A percentile compares a stretch with the other conserved stretches of the same genome.
Conservation (phyloP, 2,113 vertebrate genomes). For the Crotalus helleri region DNA sequence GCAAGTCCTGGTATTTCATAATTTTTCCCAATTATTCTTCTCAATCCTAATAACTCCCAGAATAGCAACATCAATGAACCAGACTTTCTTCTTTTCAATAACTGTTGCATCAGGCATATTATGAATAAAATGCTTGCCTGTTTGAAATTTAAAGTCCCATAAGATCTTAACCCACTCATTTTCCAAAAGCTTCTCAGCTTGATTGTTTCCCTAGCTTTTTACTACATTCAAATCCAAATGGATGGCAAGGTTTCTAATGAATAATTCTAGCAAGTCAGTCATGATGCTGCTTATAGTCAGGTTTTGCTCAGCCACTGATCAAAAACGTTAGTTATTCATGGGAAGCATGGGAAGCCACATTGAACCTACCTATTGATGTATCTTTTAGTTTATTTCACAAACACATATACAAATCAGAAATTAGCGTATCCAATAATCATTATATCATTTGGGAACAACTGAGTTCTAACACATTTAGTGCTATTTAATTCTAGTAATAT, state of each 20-base stretch:
- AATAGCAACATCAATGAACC: background rate
- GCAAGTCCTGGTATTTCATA: background rate
- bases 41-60: background rate
- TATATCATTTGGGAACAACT: constrained; percentile 34
- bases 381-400: constrained; percentile 22
- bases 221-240: background rate
- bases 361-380: constrained; percentile 1
- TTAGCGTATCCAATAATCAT: constrained; percentile 49
- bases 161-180: background rate
- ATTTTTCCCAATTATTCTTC: background rate
- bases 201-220: background rate
- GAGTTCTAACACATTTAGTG: constrained; percentile 36
- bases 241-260: background rate
- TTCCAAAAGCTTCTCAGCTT: background rate
- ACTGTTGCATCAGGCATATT: background rate
- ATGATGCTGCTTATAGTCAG: background rate
- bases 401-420: constrained; percentile 1
- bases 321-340: constrained; percentile 46
- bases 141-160: background rate
- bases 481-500: constrained; percentile 36
- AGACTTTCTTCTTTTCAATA: background rate
- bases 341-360: constrained; percentile 22
- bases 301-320: background rate
- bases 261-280: background rate
- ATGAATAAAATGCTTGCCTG: background rate